These are phyloP conservation scores for Chrysopa pallens DNA, from an alignment of 1,140 invertebrate species.

Conservation along the genomic window DNA sequence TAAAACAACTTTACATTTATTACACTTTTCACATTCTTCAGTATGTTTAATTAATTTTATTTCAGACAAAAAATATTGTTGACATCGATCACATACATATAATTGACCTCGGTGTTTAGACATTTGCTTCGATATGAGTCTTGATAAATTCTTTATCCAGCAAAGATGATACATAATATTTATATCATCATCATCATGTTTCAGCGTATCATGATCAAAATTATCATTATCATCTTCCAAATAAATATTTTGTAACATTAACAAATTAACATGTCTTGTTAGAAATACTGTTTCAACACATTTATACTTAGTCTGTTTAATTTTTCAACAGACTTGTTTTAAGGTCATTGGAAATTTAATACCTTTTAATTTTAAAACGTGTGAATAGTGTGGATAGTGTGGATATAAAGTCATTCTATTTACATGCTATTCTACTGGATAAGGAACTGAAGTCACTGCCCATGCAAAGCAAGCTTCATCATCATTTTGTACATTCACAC, in stretches of 20 bases:
- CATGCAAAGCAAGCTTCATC: too few species aligned
- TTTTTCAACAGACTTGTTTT: conserved; percentile 11
- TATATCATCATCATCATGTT: conserved; percentile 1
- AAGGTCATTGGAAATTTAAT: conserved; percentile 11
- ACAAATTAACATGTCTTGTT: conserved; percentile 12
- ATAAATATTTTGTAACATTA: conserved; percentile 11
- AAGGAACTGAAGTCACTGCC: conserved; percentile 10
- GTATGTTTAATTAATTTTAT: conserved; percentile 10
- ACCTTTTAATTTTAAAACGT: conserved; percentile 11
- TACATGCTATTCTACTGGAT: conserved; percentile 5
- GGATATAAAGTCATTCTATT: conserved; percentile 9
- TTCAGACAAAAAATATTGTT: conserved; percentile 10
- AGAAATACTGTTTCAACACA: conserved; percentile 6
- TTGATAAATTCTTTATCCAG: conserved; percentile 14
- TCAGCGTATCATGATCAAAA: too few species aligned
- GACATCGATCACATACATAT: conserved; percentile 15
- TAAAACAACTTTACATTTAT: conserved; percentile 1
- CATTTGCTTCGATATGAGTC: conserved; percentile 12
- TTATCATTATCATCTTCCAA: conserved; percentile 6
- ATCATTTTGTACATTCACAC: too few species aligned
- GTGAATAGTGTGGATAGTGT: conserved; percentile 3
- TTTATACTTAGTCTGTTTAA: conserved; percentile 9
- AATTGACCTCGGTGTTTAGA: conserved; percentile 8
- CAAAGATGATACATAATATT: conserved; percentile 12
- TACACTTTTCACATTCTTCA: conserved; percentile 6